Evolutionary conservation across 2,797 vertebrate genomes (phyloP).

Genomic region (Phrynocephalus guinanensis): DNA sequence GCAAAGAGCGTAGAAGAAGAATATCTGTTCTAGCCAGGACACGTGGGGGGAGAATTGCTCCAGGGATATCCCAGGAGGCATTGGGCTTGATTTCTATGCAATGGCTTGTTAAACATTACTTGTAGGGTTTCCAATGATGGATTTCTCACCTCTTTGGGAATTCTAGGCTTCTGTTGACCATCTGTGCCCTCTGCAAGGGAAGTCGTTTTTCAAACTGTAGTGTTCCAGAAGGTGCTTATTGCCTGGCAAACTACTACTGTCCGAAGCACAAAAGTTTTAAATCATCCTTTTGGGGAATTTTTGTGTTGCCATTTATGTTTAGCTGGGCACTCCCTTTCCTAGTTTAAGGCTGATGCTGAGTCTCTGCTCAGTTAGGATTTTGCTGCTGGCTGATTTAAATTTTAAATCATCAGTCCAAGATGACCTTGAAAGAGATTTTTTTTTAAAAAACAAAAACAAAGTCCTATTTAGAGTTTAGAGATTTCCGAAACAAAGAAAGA

Average conservation of each 20-base stretch:
- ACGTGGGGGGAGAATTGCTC: background rate
- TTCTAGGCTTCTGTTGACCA: background rate
- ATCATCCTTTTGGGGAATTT: too few relatives aligned
- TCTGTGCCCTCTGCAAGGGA: too few relatives aligned
- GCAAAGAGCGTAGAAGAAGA: too few relatives aligned
- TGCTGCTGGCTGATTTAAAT: background rate
- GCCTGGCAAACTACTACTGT: background rate
- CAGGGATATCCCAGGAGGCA: background rate
- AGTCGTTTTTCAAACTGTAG: background rate
- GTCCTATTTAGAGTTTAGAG: background rate
- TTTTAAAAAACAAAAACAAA: background rate
- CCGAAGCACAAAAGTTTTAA: slow-evolving; percentile 18
- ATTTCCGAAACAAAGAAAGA: too few relatives aligned
- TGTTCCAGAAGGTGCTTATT: background rate
- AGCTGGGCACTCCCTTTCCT: too few relatives aligned
- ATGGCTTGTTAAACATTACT: background rate
- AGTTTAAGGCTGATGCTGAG: background rate
- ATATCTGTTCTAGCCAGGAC: background rate
- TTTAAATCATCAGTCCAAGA: background rate
- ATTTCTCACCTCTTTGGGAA: background rate
- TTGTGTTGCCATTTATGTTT: too few relatives aligned
- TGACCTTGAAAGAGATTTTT: background rate
- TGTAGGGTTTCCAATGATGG: background rate
- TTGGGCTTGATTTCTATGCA: background rate
- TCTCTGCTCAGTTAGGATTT: too few relatives aligned